phyloP scores from a whole-genome alignment of 2,888 invertebrate species.

The Aromia moschata region DNA sequence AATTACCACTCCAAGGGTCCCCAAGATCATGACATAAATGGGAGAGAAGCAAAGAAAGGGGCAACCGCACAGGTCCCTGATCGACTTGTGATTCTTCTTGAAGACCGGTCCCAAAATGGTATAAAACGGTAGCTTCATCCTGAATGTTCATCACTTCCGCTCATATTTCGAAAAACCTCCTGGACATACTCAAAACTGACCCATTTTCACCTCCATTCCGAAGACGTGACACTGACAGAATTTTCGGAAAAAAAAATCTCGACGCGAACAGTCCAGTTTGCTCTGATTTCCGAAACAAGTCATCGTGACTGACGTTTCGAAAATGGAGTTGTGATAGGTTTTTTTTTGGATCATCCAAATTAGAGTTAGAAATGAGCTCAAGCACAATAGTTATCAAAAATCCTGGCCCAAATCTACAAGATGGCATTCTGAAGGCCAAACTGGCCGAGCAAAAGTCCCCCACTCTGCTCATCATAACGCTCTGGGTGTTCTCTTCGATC shows the following conservation, averaged over 20 bases:
- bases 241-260: slow-evolving; percentile 8
- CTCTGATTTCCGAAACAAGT: slow-evolving; percentile 15
- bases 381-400: slow-evolving; percentile 52
- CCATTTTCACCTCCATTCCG: background rate
- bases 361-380: slow-evolving; percentile 45
- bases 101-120: slow-evolving; percentile 51
- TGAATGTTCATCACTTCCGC: slow-evolving; percentile 28
- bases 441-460: slow-evolving; percentile 36
- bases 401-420: slow-evolving; percentile 34
- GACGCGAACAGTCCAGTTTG: slow-evolving; percentile 7
- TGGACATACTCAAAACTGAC: background rate
- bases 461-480: slow-evolving; percentile 39
- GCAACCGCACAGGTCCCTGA: slow-evolving; percentile 50
- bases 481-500: slow-evolving; percentile 54
- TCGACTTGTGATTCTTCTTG: slow-evolving; percentile 45
- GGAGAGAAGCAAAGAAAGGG: slow-evolving; percentile 51
- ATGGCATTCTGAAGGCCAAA: slow-evolving; percentile 27
- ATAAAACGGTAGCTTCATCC: slow-evolving; percentile 55
- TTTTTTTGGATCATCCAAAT: slow-evolving; percentile 15
- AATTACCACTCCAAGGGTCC: slow-evolving; percentile 58
- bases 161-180: slow-evolving; percentile 11
- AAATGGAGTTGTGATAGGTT: slow-evolving; percentile 12
- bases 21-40: slow-evolving; percentile 54
- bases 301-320: slow-evolving; percentile 25
- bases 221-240: slow-evolving; percentile 37